A percentile compares a stretch with the other conserved stretches of the same genome.
Conservation (phyloP, 2,888 invertebrate species). For the Drosophila nigricruria region DNA sequence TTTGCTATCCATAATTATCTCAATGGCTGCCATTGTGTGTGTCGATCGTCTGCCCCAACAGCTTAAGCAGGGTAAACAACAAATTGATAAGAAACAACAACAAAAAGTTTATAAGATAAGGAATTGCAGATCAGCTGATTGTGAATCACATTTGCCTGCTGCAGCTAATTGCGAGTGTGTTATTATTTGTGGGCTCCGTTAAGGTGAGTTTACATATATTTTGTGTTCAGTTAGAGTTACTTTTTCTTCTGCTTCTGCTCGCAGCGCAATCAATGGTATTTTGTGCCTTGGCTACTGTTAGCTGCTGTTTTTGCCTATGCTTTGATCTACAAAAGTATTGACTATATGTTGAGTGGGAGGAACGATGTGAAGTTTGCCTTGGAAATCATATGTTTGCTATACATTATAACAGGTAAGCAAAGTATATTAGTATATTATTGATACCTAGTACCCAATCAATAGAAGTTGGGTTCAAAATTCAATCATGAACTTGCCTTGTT, state of each 20-base stretch:
- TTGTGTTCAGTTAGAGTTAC: fast-evolving
- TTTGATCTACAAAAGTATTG: slow-evolving; percentile 31
- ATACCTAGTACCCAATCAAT: background rate
- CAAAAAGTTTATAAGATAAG: background rate
- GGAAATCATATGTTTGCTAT: slow-evolving; percentile 2
- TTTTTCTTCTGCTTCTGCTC: background rate
- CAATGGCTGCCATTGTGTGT: slow-evolving; percentile 25
- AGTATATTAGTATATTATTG: background rate
- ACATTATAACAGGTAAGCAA: slow-evolving; percentile 41
- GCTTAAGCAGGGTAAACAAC: slow-evolving; percentile 21
- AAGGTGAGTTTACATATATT: slow-evolving; percentile 25
- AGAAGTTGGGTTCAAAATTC: no score
- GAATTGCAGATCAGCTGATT: slow-evolving; percentile 21
- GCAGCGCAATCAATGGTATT: slow-evolving; percentile 49
- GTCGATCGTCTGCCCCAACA: background rate
- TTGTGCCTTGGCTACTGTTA: slow-evolving; percentile 53
- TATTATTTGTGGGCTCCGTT: slow-evolving; percentile 28
- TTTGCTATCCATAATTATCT: slow-evolving; percentile 23
- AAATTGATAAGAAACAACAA: slow-evolving; percentile 7
- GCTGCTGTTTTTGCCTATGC: slow-evolving; percentile 45
- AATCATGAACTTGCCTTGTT: no score
- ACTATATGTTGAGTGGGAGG: background rate
- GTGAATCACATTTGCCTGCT: slow-evolving; percentile 51
- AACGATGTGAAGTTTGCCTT: fast-evolving
- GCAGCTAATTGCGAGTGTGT: slow-evolving; percentile 40